phyloP scores from a whole-genome alignment of 2,888 invertebrate genomes.

The Tipula helvola region DNA sequence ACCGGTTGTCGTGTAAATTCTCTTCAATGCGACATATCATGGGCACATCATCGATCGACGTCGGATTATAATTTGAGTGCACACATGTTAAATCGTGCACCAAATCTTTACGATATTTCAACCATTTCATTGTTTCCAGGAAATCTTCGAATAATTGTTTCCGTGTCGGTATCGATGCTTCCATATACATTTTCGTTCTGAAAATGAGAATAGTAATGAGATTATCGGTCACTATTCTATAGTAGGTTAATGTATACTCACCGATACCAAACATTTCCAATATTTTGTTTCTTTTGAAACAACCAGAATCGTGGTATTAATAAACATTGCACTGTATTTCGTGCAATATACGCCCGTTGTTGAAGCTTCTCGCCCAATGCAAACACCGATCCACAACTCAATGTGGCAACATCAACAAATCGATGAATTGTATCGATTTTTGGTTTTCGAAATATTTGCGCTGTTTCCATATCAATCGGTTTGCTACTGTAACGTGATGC shows the following conservation, averaged over 20 bases:
- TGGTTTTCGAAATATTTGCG: not conserved
- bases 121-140: slow-evolving; percentile 27
- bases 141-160: slow-evolving; percentile 26
- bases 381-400: slow-evolving; percentile 38
- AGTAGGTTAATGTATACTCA: not conserved
- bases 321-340: slow-evolving; percentile 50
- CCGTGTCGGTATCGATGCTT: slow-evolving; percentile 29
- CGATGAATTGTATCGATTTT: slow-evolving; percentile 21
- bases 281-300: slow-evolving; percentile 38
- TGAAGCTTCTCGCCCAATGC: slow-evolving; percentile 57
- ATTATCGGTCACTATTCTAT: no score
- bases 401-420: slow-evolving; percentile 31
- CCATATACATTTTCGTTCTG: slow-evolving; percentile 24
- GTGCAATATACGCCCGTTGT: slow-evolving; percentile 52
- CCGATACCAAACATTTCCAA: slow-evolving; percentile 32
- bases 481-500: not conserved
- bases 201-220: not conserved
- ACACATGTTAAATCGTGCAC: slow-evolving; percentile 17
- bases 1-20: not conserved
- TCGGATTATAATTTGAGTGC: slow-evolving; percentile 18
- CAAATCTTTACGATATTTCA: slow-evolving; percentile 24
- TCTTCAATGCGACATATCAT: slow-evolving; percentile 31
- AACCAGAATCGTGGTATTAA: slow-evolving; percentile 59
- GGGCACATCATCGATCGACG: slow-evolving; percentile 28
- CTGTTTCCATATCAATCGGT: not conserved